phyloP scores from a whole-genome alignment of 2,888 invertebrate species.

The Pinctada fucata region DNA sequence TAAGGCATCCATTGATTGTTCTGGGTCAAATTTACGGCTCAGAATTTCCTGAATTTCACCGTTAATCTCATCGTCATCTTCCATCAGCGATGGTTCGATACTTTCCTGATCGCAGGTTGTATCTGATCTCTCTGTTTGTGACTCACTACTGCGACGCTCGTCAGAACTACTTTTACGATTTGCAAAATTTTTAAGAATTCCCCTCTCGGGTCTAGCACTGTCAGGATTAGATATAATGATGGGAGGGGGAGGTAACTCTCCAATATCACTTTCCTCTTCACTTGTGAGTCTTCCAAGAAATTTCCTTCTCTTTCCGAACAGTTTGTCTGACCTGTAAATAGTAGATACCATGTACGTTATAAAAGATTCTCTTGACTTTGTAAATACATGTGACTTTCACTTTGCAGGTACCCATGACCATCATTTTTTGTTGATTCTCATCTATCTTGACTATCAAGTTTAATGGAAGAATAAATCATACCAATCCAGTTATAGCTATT shows the following conservation, averaged over 20 bases:
- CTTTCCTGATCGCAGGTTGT: conserved; percentile 60
- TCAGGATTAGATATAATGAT: conserved; percentile 68
- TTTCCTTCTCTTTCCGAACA: conserved; percentile 57
- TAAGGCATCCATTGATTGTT: conserved; percentile 56
- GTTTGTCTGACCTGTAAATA: conserved; percentile 33
- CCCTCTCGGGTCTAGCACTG: conserved; percentile 71
- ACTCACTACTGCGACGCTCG: conserved; percentile 59
- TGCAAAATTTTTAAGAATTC: conserved; percentile 69
- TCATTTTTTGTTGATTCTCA: too few relatives aligned
- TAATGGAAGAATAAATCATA: too few relatives aligned
- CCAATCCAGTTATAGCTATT: too few relatives aligned
- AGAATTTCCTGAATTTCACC: conserved; percentile 68
- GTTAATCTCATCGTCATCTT: conserved; percentile 67
- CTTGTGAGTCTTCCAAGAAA: conserved; percentile 59
- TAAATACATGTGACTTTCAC: too few relatives aligned
- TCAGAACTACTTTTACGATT: conserved; percentile 49
- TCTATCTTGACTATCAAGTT: too few relatives aligned
- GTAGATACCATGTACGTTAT: not conserved
- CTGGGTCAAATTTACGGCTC: conserved; percentile 55
- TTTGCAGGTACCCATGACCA: too few relatives aligned
- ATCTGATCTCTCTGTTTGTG: conserved; percentile 53
- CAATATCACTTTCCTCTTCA: conserved; percentile 68
- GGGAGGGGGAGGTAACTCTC: conserved; percentile 70
- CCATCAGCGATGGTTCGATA: conserved; percentile 61
- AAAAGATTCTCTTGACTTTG: too few relatives aligned